Base-by-base conservation (phyloP, 2,888 invertebrate genomes). In the Hyposoter didymator region DNA sequence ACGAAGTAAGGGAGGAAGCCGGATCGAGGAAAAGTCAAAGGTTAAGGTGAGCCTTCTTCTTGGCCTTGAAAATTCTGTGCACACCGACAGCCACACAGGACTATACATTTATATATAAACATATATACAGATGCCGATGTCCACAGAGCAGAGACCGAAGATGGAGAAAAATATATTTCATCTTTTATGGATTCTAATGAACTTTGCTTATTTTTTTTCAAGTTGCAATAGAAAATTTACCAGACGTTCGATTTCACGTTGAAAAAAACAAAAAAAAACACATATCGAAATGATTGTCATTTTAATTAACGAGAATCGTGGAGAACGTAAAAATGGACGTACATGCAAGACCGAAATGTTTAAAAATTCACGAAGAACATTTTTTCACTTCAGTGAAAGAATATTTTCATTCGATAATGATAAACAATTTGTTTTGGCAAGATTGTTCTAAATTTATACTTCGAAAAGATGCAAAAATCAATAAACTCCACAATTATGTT, bases 41-140 rank as follows among this genome's bases (percentile, higher is more conserved):
- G 78, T 70, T 78, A 78, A 85, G 83, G 79, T 85, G 85, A 45
- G 79, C 67, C 73, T 74, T 49, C 52, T 43, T 49, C 69, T 73
- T 69, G 62, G 83, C 73, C 73, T 49, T 72, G 78, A 80, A 72
- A 62, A 52, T 76, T 28, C 10, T 47, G 49, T 64, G 22, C n/a
- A 19, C 32, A 22, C 52, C n/a, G 47, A 28, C 17, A 10, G 69
- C 19, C 39, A 10, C 39, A 10, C 49, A 19, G 49, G 5, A 19
- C 10, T 22, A 55, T 55, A 55, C 22, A 6, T 28, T 28, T 52
- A 19, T 17, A 52, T 19, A 6, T 8, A 35, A 1, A 35, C 5
- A 35, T 4, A 35, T 35, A 35, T 35, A 1, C 8, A 39, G 10
- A 35, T 35, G 39, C 39, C 39, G 35, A 35, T 35, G 1, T 47